Base-by-base conservation (phyloP, 1,140 invertebrate genomes). In the Pentalonia nigronervosa region DNA sequence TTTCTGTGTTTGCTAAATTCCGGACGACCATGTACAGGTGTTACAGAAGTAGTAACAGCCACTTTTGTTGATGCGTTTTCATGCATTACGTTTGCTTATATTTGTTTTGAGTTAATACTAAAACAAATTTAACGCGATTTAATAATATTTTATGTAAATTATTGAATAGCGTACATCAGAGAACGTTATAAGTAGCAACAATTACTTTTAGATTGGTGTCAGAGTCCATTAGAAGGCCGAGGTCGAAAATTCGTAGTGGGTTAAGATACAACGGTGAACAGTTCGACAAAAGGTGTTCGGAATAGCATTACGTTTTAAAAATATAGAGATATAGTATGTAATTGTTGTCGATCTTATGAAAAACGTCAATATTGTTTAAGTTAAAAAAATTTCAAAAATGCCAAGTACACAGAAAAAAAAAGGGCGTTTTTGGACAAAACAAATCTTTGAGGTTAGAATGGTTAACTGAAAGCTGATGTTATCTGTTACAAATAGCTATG, bases 21-120 rank as follows among this genome's bases (percentile, higher is more conserved):
- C 25, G 96, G 95, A 89, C 96, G 96, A 60, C 96, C 96, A 95
- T 97, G 97, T 60, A 97, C 97, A 53, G 96, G 96, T 50, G 96
- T 96, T 94, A 96, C 89, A 87, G 93, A 84, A 36, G 67, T 92
- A 53, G 91, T 84, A 92, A 92, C 95, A 95, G 94, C 94, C 94
- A 93, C 94, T 91, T 86, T 94, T 50, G 92, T 83, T 89, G 94
- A 50, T 25, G 56, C 30, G 76, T 92, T 92, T 50, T 92, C 30
- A 34, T 92, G 76, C 91, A 92, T 92, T 83, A 84, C 76, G 34
- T 53, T 30, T 34, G 23, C 34, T 76, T 53, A 36, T 47, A 53
- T 45, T 76, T 47, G 47, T 91, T 34, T n/a, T 25, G 25, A 76
- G n/a, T 48, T 23, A 81, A 53, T 91, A 81, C 90, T 91, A 36